These are phyloP conservation scores for Hemicrepidius hirtus DNA, from an alignment of 2,888 invertebrate genomes.

Conservation along the genomic window DNA sequence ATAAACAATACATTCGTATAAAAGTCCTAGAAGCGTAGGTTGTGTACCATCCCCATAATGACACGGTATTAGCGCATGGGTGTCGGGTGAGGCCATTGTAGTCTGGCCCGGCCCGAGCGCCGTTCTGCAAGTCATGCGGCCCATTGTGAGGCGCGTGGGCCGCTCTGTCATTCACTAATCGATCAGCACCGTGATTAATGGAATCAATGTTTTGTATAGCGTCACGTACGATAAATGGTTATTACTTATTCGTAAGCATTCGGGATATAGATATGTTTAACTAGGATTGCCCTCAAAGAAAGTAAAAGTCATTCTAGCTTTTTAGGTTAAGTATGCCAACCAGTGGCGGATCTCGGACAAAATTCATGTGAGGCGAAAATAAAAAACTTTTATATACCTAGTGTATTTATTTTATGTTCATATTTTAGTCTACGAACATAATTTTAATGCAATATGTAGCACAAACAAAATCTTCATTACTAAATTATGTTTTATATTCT, in stretches of 20 bases:
- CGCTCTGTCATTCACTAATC: conserved; percentile 63
- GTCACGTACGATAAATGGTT: conserved; percentile 60
- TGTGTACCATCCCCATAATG: conserved; percentile 61
- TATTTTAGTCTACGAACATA: too few species aligned
- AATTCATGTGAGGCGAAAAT: too few species aligned
- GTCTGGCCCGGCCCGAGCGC: conserved; percentile 59
- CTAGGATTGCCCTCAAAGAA: conserved; percentile 44
- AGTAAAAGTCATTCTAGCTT: conserved; percentile 51
- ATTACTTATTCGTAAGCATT: conserved; percentile 51
- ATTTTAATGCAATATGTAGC: too few species aligned
- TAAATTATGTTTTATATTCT: too few species aligned
- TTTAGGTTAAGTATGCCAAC: conserved; percentile 33
- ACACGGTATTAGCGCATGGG: conserved; percentile 61
- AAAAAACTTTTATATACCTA: too few species aligned
- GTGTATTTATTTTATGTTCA: too few species aligned
- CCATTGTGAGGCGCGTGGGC: conserved; percentile 56
- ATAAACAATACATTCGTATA: conserved; percentile 52
- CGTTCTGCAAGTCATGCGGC: conserved; percentile 61
- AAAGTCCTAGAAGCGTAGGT: conserved; percentile 53
- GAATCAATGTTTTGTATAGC: conserved; percentile 59
- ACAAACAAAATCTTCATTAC: too few species aligned
- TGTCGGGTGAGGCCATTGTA: conserved; percentile 62
- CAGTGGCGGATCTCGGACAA: not conserved
- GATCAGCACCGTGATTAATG: conserved; percentile 61
- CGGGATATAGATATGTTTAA: conserved; percentile 53